Evolutionary conservation across 2,888 invertebrate species (phyloP).

Genomic region (Phytoseiulus persimilis): DNA sequence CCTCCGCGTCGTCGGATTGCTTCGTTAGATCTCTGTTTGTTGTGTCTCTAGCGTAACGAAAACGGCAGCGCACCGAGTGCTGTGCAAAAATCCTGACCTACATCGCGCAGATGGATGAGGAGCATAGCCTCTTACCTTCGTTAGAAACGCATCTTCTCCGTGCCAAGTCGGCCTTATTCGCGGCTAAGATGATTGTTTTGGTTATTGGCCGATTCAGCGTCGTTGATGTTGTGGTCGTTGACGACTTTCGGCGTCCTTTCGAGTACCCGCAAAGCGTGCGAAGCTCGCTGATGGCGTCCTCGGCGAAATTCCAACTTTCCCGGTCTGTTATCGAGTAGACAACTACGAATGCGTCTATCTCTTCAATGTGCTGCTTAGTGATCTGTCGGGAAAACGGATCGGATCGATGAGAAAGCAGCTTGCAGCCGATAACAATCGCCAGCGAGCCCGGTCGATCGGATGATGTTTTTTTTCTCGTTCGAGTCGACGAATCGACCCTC

Average conservation of each 20-base stretch:
- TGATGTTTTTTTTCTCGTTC: too few relatives aligned
- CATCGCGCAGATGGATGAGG: not conserved
- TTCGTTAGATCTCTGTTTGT: not conserved
- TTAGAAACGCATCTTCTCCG: slow-evolving; percentile 31
- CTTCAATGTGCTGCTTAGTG: slow-evolving; percentile 35
- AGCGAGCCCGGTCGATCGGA: too few relatives aligned
- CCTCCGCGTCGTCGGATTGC: not conserved
- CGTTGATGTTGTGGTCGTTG: not conserved
- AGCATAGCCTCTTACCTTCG: slow-evolving; percentile 24
- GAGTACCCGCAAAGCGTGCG: slow-evolving; percentile 14
- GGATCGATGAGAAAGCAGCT: not conserved
- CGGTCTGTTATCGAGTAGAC: slow-evolving; percentile 30
- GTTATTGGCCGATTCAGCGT: slow-evolving; percentile 20
- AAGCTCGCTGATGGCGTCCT: slow-evolving; percentile 27
- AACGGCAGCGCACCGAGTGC: not conserved
- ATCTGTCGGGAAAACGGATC: not conserved
- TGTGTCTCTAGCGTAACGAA: not conserved
- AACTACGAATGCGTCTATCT: slow-evolving; percentile 20
- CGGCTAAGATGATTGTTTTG: slow-evolving; percentile 1
- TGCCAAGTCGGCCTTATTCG: slow-evolving; percentile 31
- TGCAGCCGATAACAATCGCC: too few relatives aligned
- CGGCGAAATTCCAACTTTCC: slow-evolving; percentile 26
- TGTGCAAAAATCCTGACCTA: slow-evolving; percentile 9
- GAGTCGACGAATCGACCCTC: too few relatives aligned
- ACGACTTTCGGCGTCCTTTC: slow-evolving; percentile 23